Conservation (phyloP, 2,888 invertebrate genomes). For the Acanthococcus lagerstroemiae region DNA sequence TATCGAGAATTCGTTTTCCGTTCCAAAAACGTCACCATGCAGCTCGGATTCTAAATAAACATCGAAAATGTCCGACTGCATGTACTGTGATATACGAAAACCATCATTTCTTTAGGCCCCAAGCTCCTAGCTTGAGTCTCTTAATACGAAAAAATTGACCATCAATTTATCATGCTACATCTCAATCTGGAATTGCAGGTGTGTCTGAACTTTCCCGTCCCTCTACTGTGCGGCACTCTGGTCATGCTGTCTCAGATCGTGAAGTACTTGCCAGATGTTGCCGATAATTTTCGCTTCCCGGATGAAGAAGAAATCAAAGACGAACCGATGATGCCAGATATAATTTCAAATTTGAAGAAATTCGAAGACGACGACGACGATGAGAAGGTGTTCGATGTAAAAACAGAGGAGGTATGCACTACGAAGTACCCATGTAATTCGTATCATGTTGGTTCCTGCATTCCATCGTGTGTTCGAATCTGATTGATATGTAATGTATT, state of each 20-base stretch:
- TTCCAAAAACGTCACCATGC: no score
- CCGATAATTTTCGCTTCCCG: slow-evolving; percentile 37
- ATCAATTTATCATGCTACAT: background rate
- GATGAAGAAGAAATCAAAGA: slow-evolving; percentile 33
- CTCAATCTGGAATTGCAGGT: no score
- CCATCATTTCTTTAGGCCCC: no score
- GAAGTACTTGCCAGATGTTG: slow-evolving; percentile 38
- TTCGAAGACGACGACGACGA: slow-evolving; percentile 39
- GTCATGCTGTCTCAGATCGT: slow-evolving; percentile 65
- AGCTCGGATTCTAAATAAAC: no score
- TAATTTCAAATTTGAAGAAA: slow-evolving; percentile 31
- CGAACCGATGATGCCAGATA: slow-evolving; percentile 18
- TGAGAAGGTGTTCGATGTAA: slow-evolving; percentile 41
- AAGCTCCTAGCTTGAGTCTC: no score
- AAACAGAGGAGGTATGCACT: no score
- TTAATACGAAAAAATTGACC: background rate
- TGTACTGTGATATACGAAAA: no score
- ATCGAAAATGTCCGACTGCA: no score
- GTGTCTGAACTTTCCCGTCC: slow-evolving; percentile 59
- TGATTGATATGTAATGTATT: no score
- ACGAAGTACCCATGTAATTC: no score
- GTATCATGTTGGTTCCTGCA: background rate
- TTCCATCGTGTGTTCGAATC: no score
- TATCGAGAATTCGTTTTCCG: no score
- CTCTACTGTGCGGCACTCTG: slow-evolving; percentile 71